Conservation (phyloP, 2,113 vertebrate species). For the Chauna torquata region DNA sequence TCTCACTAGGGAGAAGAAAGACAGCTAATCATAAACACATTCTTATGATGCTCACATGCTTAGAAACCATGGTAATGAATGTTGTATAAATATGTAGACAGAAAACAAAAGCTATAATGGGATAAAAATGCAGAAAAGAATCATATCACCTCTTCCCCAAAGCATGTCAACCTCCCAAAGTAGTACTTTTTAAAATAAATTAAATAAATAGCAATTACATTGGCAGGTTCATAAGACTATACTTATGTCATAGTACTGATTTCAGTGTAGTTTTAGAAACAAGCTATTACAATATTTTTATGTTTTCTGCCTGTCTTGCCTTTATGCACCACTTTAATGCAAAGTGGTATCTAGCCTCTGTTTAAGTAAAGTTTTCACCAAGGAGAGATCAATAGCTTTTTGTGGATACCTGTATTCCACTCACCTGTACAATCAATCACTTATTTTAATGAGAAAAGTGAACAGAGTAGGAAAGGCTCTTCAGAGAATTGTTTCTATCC, state of each 20-base stretch:
- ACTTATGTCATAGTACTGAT: neutral
- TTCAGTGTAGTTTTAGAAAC: neutral
- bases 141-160: neutral
- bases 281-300: neutral
- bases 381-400: neutral
- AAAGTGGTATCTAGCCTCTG: neutral
- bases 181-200: neutral
- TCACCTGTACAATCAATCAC: neutral
- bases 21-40: neutral
- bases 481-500: neutral
- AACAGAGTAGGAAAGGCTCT: neutral
- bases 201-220: neutral
- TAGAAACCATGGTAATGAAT: neutral
- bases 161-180: neutral
- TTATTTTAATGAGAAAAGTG: slow-evolving; percentile 27
- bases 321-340: neutral
- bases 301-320: neutral
- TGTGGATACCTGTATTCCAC: neutral
- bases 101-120: neutral
- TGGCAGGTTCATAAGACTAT: neutral
- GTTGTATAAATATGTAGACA: neutral
- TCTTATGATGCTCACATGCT: neutral
- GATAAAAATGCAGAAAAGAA: neutral
- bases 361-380: neutral
- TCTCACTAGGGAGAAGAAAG: neutral